These are phyloP conservation scores for Heliconius himera DNA, from an alignment of 1,140 invertebrate genomes.

Conservation along the genomic window DNA sequence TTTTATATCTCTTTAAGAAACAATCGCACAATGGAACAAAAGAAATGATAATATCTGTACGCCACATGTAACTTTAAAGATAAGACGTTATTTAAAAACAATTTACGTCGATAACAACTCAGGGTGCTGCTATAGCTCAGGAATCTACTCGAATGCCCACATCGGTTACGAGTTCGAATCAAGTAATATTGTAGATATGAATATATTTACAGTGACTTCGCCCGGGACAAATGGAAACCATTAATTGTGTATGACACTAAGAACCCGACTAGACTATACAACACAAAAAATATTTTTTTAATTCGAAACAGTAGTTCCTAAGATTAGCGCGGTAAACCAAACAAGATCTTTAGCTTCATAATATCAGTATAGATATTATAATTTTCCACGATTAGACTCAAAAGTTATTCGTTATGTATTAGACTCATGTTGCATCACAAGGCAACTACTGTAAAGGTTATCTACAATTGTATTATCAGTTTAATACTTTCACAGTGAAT, in stretches of 20 bases:
- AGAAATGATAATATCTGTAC: not conserved
- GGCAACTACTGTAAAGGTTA: not conserved
- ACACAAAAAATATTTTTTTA: too few species aligned
- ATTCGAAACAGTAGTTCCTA: too few species aligned
- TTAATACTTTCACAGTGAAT: too few species aligned
- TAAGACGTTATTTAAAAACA: slow-evolving; percentile 7
- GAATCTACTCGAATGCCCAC: not conserved
- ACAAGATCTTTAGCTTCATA: too few species aligned
- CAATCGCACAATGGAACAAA: slow-evolving; percentile 10
- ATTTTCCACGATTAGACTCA: too few species aligned
- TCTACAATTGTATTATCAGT: not conserved
- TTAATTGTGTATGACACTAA: too few species aligned
- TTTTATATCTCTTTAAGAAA: slow-evolving; percentile 2
- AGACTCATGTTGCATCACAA: not conserved
- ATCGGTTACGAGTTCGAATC: not conserved
- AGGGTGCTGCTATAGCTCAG: not conserved
- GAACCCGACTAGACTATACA: too few species aligned
- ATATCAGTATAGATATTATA: too few species aligned
- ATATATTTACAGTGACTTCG: not conserved
- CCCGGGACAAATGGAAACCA: too few species aligned
- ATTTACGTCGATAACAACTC: slow-evolving; percentile 5
- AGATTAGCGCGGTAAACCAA: too few species aligned
- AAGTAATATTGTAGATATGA: not conserved
- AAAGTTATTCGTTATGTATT: too few species aligned
- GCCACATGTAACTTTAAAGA: not conserved